Conservation (phyloP, 2,797 vertebrate species). For the Pipistrellus nathusii region DNA sequence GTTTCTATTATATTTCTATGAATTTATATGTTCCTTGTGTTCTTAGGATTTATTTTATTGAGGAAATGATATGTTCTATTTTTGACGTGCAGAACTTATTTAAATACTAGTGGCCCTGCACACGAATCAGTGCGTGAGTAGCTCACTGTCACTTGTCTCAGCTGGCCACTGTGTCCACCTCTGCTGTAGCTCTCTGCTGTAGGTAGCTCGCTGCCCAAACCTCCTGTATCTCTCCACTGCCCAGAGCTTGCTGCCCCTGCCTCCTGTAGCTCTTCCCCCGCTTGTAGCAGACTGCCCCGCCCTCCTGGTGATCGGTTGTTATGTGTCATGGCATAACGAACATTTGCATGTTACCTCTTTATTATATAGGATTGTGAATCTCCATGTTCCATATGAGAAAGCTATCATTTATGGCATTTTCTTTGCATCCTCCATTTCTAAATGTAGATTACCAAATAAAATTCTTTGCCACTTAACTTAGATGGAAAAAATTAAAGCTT, state of each 20-base stretch:
- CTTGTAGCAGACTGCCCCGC: too few relatives aligned
- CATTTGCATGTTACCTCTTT: too few relatives aligned
- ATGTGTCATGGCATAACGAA: too few relatives aligned
- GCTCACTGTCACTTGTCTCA: too few relatives aligned
- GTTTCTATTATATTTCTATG: background rate
- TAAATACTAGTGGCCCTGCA: constrained; percentile 17
- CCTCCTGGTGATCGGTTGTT: too few relatives aligned
- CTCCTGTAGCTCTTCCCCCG: too few relatives aligned
- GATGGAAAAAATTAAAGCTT: background rate
- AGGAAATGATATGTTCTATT: constrained; percentile 34
- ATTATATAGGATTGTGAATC: constrained; percentile 3
- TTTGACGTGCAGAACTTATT: constrained; percentile 24
- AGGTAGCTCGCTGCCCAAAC: too few relatives aligned
- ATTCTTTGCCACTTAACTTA: background rate
- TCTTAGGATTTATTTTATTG: background rate
- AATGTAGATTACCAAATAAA: constrained; percentile 10
- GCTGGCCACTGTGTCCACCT: too few relatives aligned
- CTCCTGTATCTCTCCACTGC: too few relatives aligned
- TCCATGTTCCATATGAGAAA: constrained; percentile 13
- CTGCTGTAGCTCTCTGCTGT: too few relatives aligned
- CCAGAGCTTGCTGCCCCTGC: too few relatives aligned
- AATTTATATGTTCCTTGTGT: background rate
- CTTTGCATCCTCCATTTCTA: background rate
- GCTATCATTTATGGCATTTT: background rate
- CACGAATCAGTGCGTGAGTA: too few relatives aligned